phyloP scores from a whole-genome alignment of 2,888 invertebrate genomes.

The Agriopis aurantiaria region DNA sequence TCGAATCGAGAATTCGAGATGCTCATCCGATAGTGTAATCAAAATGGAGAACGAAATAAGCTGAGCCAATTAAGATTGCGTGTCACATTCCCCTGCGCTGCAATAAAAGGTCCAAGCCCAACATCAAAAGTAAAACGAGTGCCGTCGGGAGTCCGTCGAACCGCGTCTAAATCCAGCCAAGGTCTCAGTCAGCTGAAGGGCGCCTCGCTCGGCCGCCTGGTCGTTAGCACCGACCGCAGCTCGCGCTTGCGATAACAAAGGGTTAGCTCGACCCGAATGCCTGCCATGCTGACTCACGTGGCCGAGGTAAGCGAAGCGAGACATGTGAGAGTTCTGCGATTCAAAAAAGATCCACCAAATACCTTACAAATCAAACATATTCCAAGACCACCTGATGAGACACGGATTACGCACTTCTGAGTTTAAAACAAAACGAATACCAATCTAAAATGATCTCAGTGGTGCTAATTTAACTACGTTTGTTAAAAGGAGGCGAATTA shows the following conservation, averaged over 20 bases:
- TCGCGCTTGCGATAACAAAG: slow-evolving; percentile 76
- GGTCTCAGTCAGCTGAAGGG: slow-evolving; percentile 83
- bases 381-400: slow-evolving; percentile 69
- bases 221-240: slow-evolving; percentile 72
- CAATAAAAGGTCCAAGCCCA: slow-evolving; percentile 73
- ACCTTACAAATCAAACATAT: slow-evolving; percentile 17
- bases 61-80: slow-evolving; percentile 66
- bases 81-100: slow-evolving; percentile 66
- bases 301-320: slow-evolving; percentile 48
- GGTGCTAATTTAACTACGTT: slow-evolving; percentile 52
- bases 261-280: slow-evolving; percentile 60
- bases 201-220: slow-evolving; percentile 78
- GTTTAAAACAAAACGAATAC: slow-evolving; percentile 37
- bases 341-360: slow-evolving; percentile 36
- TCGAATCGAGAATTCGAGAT: slow-evolving; percentile 51
- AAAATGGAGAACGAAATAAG: slow-evolving; percentile 52
- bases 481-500: slow-evolving; percentile 63
- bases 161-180: slow-evolving; percentile 84
- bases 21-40: slow-evolving; percentile 49
- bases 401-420: slow-evolving; percentile 51
- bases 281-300: slow-evolving; percentile 69
- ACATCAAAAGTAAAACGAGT: slow-evolving; percentile 77
- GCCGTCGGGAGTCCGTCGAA: slow-evolving; percentile 78
- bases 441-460: slow-evolving; percentile 56
- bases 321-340: slow-evolving; percentile 20